phyloP scores from a whole-genome alignment of 2,797 vertebrate genomes.

The Echeneis naucrates region DNA sequence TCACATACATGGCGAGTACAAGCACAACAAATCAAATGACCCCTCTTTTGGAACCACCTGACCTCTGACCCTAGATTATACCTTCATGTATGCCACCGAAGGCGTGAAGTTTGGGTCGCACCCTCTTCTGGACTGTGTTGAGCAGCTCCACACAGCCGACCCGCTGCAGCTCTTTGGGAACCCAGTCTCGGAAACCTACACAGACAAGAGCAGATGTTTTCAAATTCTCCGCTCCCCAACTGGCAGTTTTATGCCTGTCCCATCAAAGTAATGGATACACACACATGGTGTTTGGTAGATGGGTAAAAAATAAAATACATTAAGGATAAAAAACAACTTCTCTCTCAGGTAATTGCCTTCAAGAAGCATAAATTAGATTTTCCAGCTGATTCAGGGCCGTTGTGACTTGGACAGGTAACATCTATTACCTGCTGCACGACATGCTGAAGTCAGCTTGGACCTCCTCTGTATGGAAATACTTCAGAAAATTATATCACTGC shows the following conservation, averaged over 20 bases:
- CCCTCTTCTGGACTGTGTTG: slow-evolving; percentile 96
- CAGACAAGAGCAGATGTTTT: not conserved
- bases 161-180: slow-evolving; percentile 96
- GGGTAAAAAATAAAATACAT: not conserved
- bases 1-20: too few species aligned
- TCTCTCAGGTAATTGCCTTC: too few species aligned
- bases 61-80: slow-evolving; percentile 49
- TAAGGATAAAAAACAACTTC: not conserved
- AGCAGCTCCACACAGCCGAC: slow-evolving; percentile 97
- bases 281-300: too few species aligned
- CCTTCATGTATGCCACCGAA: slow-evolving; percentile 98
- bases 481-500: not conserved
- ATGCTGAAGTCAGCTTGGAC: too few species aligned
- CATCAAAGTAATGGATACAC: not conserved
- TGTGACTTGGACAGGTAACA: too few species aligned
- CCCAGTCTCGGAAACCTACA: slow-evolving; percentile 97
- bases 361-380: too few species aligned
- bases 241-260: not conserved
- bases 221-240: not conserved
- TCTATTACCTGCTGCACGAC: not conserved
- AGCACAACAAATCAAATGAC: not conserved
- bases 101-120: slow-evolving; percentile 95
- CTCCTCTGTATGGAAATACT: not conserved
- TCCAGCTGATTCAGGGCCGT: too few species aligned
- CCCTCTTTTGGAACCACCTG: too few species aligned